phyloP scores from a whole-genome alignment of 1,140 invertebrate species.

The Drosophila gunungcola region DNA sequence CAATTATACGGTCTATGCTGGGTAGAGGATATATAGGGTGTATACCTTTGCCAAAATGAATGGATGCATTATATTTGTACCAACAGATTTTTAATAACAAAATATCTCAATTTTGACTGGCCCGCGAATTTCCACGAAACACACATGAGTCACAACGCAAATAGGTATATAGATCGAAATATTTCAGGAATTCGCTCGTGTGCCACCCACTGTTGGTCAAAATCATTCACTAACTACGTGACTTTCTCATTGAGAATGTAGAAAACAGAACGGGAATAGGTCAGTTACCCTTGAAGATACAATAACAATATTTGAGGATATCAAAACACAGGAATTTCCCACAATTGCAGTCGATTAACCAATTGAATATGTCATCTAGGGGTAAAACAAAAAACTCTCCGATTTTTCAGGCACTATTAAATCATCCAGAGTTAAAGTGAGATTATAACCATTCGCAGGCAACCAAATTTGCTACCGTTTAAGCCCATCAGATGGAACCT shows the following conservation, averaged over 20 bases:
- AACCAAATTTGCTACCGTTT: conserved; percentile 30
- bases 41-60: conserved; percentile 24
- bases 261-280: conserved; percentile 33
- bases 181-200: conserved; percentile 73
- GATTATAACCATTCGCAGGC: conserved; percentile 10
- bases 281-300: conserved; percentile 51
- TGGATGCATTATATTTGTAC: conserved; percentile 32
- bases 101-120: conserved; percentile 47
- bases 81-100: conserved; percentile 58
- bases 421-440: conserved; percentile 1
- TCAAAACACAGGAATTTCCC: conserved; percentile 11
- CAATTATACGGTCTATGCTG: conserved; percentile 36
- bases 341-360: conserved; percentile 6
- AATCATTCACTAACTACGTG: conserved; percentile 75
- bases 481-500: conserved; percentile 23
- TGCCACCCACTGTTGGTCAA: conserved; percentile 43
- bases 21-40: conserved; percentile 11
- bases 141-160: conserved; percentile 55
- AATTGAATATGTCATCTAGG: conserved; percentile 16
- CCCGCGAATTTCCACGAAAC: conserved; percentile 69
- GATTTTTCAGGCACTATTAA: background rate
- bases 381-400: background rate
- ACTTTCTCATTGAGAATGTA: conserved; percentile 1
- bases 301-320: conserved; percentile 5
- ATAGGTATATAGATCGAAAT: conserved; percentile 42